Evolutionary conservation across 2,888 invertebrate species (phyloP), one percentile per base, ranked within the genome.

Genomic region (Parasteatoda lunata): DNA sequence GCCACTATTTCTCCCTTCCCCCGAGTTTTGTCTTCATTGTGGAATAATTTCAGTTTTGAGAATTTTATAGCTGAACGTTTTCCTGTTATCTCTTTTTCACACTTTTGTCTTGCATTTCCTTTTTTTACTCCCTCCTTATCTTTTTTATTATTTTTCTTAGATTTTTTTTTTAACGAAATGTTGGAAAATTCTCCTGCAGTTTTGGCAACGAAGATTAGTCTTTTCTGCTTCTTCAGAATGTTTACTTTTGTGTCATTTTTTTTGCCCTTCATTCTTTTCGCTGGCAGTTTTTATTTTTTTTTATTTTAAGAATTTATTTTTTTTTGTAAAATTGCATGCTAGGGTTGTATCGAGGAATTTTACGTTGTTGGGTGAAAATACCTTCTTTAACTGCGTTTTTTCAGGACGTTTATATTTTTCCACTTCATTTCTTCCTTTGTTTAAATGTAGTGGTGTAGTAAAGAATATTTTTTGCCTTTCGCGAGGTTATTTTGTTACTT

Each of bases 191-290:
- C 73, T 51, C 66, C 49, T 72, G 79, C 51, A 59, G n/a, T 51
- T 51, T 66, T 66, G 66, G 72, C 73, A 80, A 70, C 47, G 48
- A 30, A 80, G 80, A 80, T 80, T 80, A 80, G 52, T 66, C 49
- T 66, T 48, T 66, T 49, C 72, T 45, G 68, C 64, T 47, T 64
- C 51, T 30, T 30, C 30, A 30, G 30, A 30, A 30, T 30, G 30
- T 30, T 30, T 30, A 30, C 30, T 54, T 64, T 79, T 79, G 13
- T 11, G 15, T 49, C 66, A n/a, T 64, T n/a, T 48, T n/a, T 49
- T 30, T n/a, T 54, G 64, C 47, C 64, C 47, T 59, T 15, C 4
- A 51, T 47, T 6, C 15, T n/a, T 49, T 70, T 78, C 69, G 66
- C 13, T 15, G 11, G 13, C 68, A 51, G 72, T 72, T 8, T 13